Conservation (phyloP, 1,140 invertebrate species). For the Drosophila hydei region DNA sequence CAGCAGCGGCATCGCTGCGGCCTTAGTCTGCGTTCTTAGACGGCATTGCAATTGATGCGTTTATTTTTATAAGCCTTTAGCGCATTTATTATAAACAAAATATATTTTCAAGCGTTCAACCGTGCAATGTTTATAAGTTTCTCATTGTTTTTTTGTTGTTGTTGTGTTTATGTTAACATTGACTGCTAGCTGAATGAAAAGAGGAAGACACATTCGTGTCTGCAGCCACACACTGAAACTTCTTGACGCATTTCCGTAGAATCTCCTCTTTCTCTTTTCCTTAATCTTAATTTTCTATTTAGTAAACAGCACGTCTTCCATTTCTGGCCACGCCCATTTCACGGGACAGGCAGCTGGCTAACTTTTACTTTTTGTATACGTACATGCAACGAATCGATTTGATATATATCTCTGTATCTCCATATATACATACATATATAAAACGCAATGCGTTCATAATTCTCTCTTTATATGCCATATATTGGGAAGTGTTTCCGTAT, state of each 20-base stretch:
- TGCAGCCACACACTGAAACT: slow-evolving; percentile 35
- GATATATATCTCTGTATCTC: not conserved
- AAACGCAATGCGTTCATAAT: slow-evolving; percentile 65
- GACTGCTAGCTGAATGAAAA: slow-evolving; percentile 50
- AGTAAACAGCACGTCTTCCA: slow-evolving; percentile 60
- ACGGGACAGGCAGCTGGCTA: slow-evolving; percentile 16
- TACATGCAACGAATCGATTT: slow-evolving; percentile 38
- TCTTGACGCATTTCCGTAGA: slow-evolving; percentile 72
- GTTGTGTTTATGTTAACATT: slow-evolving; percentile 75
- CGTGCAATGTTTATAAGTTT: slow-evolving; percentile 36
- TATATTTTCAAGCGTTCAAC: slow-evolving; percentile 32
- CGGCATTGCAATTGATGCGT: slow-evolving; percentile 49
- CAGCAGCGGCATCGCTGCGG: not conserved
- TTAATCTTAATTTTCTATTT: slow-evolving; percentile 50
- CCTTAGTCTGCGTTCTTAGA: slow-evolving; percentile 22
- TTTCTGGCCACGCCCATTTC: slow-evolving; percentile 22
- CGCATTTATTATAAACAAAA: slow-evolving; percentile 62
- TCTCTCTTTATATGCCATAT: slow-evolving; percentile 45
- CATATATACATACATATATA: slow-evolving; percentile 26
- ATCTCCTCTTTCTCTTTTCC: slow-evolving; percentile 27
- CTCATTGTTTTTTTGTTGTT: slow-evolving; percentile 14
- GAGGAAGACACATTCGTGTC: slow-evolving; percentile 1
- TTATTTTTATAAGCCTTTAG: slow-evolving; percentile 58
- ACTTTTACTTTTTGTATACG: slow-evolving; percentile 65
- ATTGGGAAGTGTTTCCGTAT: slow-evolving; percentile 59